Conservation (phyloP, 2,888 invertebrate genomes). For the Tyria jacobaeae region DNA sequence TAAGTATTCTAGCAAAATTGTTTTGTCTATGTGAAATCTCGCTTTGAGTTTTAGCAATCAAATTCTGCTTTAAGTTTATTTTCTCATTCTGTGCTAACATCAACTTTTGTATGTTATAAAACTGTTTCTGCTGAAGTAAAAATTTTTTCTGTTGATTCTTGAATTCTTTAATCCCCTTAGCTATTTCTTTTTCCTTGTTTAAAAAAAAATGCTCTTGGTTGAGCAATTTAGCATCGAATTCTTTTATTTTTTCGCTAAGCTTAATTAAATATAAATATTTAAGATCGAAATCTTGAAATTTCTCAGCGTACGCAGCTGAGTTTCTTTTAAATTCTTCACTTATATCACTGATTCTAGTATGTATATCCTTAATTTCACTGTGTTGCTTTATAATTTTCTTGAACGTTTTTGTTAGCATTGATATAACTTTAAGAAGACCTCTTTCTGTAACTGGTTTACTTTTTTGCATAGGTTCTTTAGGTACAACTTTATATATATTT, state of each 20-base stretch:
- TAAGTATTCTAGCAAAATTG: conserved; percentile 72
- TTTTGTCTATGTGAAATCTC: conserved; percentile 78
- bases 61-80: conserved; percentile 71
- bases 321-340: conserved; percentile 67
- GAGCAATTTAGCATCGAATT: conserved; percentile 58
- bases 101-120: conserved; percentile 74
- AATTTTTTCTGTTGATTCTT: conserved; percentile 78
- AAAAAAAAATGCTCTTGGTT: conserved; percentile 61
- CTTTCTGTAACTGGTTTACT: conserved; percentile 67
- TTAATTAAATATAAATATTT: conserved; percentile 67
- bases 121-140: conserved; percentile 72
- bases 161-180: conserved; percentile 68
- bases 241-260: conserved; percentile 62
- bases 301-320: conserved; percentile 52
- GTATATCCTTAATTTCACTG: conserved; percentile 69
- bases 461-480: conserved; percentile 54
- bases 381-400: conserved; percentile 79
- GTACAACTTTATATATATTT: conserved; percentile 63
- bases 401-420: conserved; percentile 76
- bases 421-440: conserved; percentile 73
- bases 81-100: conserved; percentile 78
- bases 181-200: conserved; percentile 64
- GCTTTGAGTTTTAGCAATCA: conserved; percentile 75
- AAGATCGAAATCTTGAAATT: conserved; percentile 69
- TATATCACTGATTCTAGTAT: conserved; percentile 59